These are phyloP conservation scores for Microtus montanus DNA, from an alignment of 2,113 vertebrate genomes.

Conservation along the genomic window DNA sequence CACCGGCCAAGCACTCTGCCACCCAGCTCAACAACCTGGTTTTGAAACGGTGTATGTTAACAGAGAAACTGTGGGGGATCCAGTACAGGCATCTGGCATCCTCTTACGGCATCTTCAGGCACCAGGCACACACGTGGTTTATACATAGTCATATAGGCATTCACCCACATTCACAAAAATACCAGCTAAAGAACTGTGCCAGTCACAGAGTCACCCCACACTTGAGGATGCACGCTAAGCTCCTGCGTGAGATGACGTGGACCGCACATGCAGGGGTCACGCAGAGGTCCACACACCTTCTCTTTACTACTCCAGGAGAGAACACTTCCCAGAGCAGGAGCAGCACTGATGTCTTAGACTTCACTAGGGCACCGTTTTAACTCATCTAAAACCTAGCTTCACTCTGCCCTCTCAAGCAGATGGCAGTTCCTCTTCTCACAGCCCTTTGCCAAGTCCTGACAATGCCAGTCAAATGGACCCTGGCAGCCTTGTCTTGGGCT, in stretches of 20 bases:
- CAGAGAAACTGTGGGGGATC: not conserved
- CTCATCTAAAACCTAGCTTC: not conserved
- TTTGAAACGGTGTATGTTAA: not conserved
- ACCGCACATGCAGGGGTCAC: not conserved
- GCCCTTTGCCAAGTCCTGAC: not conserved
- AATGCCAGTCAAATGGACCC: not conserved
- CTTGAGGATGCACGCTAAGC: not conserved
- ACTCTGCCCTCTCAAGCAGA: not conserved
- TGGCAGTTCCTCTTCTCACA: not conserved
- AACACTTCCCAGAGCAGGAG: not conserved
- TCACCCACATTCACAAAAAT: not conserved
- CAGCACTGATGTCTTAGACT: not conserved
- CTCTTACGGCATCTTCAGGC: too few relatives aligned
- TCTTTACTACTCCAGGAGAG: not conserved
- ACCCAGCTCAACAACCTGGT: not conserved
- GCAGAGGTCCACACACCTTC: not conserved
- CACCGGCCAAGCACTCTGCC: not conserved
- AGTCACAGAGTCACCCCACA: not conserved
- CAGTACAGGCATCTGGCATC: too few relatives aligned
- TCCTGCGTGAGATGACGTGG: not conserved
- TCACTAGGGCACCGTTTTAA: not conserved
- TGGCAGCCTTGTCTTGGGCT: not conserved
- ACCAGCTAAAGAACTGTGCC: not conserved
- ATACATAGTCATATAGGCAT: not conserved
- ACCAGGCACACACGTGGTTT: not conserved